A percentile compares a stretch with the other conserved stretches of the same genome.
These are phyloP conservation scores for Phyllotreta cruciferae DNA, from an alignment of 2,888 invertebrate genomes.

Conservation along the genomic window DNA sequence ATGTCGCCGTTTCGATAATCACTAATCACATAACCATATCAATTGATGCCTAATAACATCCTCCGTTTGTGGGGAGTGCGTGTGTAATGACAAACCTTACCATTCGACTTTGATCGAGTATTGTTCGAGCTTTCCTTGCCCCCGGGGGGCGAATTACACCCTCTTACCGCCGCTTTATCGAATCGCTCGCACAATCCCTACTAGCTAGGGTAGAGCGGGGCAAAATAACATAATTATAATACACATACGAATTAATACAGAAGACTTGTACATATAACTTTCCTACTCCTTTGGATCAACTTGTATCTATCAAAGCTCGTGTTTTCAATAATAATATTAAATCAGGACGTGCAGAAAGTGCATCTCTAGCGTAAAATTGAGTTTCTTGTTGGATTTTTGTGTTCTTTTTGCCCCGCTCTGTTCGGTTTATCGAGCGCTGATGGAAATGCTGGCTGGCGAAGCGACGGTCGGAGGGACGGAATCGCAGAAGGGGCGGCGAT, in stretches of 20 bases:
- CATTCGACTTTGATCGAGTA: constrained; percentile 54
- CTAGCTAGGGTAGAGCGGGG: constrained; percentile 31
- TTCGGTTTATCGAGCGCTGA: too few species aligned
- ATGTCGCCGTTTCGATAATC: constrained; percentile 21
- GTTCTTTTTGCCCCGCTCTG: too few species aligned
- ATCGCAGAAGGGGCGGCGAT: constrained; percentile 29
- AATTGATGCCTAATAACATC: constrained; percentile 61
- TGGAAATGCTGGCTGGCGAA: too few species aligned
- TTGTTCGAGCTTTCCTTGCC: constrained; percentile 51
- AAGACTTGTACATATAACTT: too few species aligned
- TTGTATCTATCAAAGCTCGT: too few species aligned
- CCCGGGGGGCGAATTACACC: constrained; percentile 51
- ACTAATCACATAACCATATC: constrained; percentile 60
- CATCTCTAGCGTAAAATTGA: too few species aligned
- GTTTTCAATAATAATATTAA: background rate
- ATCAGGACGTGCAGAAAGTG: background rate
- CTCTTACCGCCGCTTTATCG: constrained; percentile 32
- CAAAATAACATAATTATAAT: constrained; percentile 24
- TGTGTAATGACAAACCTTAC: constrained; percentile 56
- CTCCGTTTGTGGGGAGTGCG: constrained; percentile 47
- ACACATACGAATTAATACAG: too few species aligned
- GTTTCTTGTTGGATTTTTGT: too few species aligned
- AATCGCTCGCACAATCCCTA: constrained; percentile 27
- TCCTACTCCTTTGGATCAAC: too few species aligned
- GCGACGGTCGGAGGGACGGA: background rate